A percentile compares a stretch with the other conserved stretches of the same genome.
Evolutionary conservation across 2,797 vertebrate species (phyloP).

Genomic region (Lateolabrax maculatus): DNA sequence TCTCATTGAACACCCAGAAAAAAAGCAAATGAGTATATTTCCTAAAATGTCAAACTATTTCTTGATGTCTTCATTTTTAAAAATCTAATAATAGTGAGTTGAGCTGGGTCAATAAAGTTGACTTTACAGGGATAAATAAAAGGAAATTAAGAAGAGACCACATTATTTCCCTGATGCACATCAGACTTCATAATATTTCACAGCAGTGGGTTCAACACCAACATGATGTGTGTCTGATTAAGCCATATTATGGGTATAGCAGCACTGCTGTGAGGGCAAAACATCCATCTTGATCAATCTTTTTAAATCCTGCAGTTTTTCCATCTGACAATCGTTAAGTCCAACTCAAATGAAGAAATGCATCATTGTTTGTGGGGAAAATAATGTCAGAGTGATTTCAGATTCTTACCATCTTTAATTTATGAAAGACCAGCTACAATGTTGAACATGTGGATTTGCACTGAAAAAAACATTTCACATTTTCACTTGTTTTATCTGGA

Average conservation of each 20-base stretch:
- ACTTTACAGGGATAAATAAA: conserved; percentile 24
- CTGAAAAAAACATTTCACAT: not conserved
- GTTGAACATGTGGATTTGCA: not conserved
- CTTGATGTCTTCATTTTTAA: not conserved
- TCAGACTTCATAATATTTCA: conserved; percentile 25
- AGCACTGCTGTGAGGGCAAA: conserved; percentile 19
- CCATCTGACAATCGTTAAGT: conserved; percentile 11
- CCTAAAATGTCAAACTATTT: not conserved
- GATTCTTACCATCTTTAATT: not conserved
- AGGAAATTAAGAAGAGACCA: conserved; percentile 10
- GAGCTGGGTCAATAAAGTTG: conserved; percentile 1
- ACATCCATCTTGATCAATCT: not conserved
- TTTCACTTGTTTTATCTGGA: conserved; percentile 29
- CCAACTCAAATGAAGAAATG: not conserved
- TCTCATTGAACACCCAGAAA: not conserved
- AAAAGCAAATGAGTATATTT: not conserved
- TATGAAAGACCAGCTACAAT: fast-evolving
- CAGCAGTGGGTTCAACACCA: conserved; percentile 5
- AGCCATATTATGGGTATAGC: conserved; percentile 20
- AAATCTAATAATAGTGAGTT: conserved; percentile 4
- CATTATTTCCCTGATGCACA: conserved; percentile 21
- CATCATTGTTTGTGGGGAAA: not conserved
- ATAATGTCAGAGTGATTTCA: not conserved
- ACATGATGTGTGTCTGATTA: conserved; percentile 28
- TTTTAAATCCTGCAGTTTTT: conserved; percentile 9